Conservation (phyloP, 2,797 vertebrate genomes). For the Lepus oiostolus region DNA sequence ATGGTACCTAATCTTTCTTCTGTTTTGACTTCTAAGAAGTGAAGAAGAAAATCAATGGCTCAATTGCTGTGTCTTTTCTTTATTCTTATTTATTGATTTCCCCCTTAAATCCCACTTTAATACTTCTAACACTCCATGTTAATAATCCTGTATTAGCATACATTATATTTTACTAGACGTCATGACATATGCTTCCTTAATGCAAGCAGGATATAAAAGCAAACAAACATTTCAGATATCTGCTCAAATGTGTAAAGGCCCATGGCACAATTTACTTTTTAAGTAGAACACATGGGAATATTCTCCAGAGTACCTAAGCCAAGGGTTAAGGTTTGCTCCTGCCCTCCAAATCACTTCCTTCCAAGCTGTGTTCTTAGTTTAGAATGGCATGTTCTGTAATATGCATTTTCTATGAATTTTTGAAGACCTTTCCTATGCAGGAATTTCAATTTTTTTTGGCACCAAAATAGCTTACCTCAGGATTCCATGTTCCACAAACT, state of each 20-base stretch:
- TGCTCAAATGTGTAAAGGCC: slow-evolving; percentile 26
- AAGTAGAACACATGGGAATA: neutral
- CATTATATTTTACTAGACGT: neutral
- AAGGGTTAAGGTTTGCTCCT: neutral
- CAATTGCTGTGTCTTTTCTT: neutral
- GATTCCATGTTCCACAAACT: too few species aligned
- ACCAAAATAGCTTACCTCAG: too few species aligned
- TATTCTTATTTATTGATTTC: slow-evolving; percentile 57
- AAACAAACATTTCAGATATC: neutral
- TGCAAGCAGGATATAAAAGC: neutral
- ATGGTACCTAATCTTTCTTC: slow-evolving; percentile 27
- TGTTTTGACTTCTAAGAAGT: slow-evolving; percentile 51
- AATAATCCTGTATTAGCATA: neutral
- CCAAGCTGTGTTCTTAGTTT: slow-evolving; percentile 51
- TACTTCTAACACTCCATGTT: neutral
- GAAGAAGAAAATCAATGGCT: slow-evolving; percentile 42
- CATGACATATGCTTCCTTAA: neutral
- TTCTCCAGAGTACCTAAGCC: neutral
- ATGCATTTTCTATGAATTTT: neutral
- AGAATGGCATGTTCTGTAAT: slow-evolving; percentile 14
- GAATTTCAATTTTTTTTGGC: too few species aligned
- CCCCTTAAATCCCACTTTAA: neutral
- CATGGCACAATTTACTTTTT: slow-evolving; percentile 42
- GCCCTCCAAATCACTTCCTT: neutral
- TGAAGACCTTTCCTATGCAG: too few species aligned